Conservation (phyloP, 2,797 vertebrate genomes). For the Etheostoma nigrum region DNA sequence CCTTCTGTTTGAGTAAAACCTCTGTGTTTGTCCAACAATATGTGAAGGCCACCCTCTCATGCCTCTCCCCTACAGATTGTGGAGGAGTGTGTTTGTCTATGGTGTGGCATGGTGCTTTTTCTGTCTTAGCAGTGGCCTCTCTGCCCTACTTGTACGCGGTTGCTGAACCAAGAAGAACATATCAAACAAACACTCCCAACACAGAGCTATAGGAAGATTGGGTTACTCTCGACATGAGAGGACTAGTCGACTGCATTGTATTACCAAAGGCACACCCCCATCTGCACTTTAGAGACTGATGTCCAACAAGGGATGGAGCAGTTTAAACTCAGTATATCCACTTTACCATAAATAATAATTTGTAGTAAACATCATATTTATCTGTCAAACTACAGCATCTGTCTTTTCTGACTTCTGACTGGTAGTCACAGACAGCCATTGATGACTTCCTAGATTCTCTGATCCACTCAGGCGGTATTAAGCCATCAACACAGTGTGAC, state of each 20-base stretch:
- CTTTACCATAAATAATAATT: neutral
- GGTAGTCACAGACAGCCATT: slow-evolving; percentile 3
- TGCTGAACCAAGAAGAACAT: slow-evolving; percentile 70
- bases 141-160: slow-evolving; percentile 47
- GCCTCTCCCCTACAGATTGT: slow-evolving; percentile 68
- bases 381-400: slow-evolving; percentile 5
- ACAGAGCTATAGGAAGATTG: slow-evolving; percentile 54
- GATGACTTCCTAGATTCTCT: slow-evolving; percentile 48
- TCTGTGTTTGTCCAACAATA: slow-evolving; percentile 70
- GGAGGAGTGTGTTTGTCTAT: slow-evolving; percentile 78
- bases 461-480: slow-evolving; percentile 68
- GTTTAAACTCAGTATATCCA: neutral
- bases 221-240: slow-evolving; percentile 62
- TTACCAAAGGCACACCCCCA: slow-evolving; percentile 13
- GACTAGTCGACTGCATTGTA: slow-evolving; percentile 54
- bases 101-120: slow-evolving; percentile 69
- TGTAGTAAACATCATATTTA: slow-evolving; percentile 7
- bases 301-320: slow-evolving; percentile 16
- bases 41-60: slow-evolving; percentile 56
- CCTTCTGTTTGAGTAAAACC: slow-evolving; percentile 60
- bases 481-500: slow-evolving; percentile 74
- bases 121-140: slow-evolving; percentile 64
- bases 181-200: slow-evolving; percentile 78
- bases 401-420: slow-evolving; percentile 4
- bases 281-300: slow-evolving; percentile 41